Percentiles rank a stretch among this genome's conserved stretches.
Evolutionary conservation across 2,888 invertebrate species (phyloP).

Genomic region (Lasius fuliginosus): DNA sequence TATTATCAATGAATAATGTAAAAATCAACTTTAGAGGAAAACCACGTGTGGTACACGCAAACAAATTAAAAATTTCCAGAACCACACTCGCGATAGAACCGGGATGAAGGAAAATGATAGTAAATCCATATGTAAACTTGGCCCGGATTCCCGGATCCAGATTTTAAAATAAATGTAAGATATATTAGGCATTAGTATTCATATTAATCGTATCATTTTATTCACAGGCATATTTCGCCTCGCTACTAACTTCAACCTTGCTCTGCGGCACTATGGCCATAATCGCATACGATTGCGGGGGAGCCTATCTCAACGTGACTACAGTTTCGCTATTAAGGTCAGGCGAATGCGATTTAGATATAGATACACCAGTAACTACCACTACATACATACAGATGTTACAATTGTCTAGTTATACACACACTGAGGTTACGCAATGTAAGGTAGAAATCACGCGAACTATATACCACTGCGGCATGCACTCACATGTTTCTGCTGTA

Average conservation of each 20-base stretch:
- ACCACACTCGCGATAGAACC: too few relatives aligned
- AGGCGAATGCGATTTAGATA: background rate
- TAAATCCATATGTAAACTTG: too few relatives aligned
- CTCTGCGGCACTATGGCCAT: too few relatives aligned
- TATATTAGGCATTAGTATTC: too few relatives aligned
- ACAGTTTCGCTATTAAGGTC: background rate
- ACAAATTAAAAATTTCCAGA: background rate
- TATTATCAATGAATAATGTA: too few relatives aligned
- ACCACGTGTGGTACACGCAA: background rate
- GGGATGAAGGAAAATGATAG: too few relatives aligned
- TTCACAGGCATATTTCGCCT: too few relatives aligned
- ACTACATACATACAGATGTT: background rate
- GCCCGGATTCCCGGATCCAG: too few relatives aligned
- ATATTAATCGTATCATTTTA: too few relatives aligned
- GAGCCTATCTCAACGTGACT: background rate
- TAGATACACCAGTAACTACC: background rate
- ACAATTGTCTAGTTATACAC: background rate
- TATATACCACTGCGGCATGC: background rate
- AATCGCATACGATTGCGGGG: background rate
- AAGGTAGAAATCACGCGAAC: background rate
- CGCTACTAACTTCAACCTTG: too few relatives aligned
- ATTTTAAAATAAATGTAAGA: too few relatives aligned
- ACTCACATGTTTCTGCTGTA: background rate
- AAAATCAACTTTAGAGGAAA: too few relatives aligned
- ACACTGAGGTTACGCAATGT: background rate